Evolutionary conservation across 2,113 vertebrate species (phyloP), one percentile per base, ranked within the genome.

Genomic region (Python bivittatus): DNA sequence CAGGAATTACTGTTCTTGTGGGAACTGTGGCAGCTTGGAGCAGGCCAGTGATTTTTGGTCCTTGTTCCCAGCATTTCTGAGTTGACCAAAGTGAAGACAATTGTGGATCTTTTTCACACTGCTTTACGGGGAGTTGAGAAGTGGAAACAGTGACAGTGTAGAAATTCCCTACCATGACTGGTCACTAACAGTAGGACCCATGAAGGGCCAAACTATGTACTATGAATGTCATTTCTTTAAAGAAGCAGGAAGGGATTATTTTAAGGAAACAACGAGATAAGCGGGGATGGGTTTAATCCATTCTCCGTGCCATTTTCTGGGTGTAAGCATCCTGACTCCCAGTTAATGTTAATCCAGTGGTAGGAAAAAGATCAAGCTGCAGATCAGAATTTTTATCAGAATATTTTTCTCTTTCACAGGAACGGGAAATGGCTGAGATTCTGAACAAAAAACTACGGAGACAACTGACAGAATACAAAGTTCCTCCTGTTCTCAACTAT

Each of bases 401-500:
- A 25, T 7, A 13, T 12, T 13, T 79, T 86, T 91, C 95, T 27
- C 57, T 93, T 15, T 0, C 15, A 9, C 92, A 98, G 98, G 97
- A 98, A 93, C 84, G 95, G 83, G 95, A 92, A 52, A 96, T 97
- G 89, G 98, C 97, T 0, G 94, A 98, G 91, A 17, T 53, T 6
- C 0, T 95, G 88, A 98, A 98, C 89, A 88, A 25, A 94, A 95
- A 95, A 92, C 91, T 98, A 17, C 94, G 91, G 89, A 96, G 91
- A 61, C 97, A 97, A 92, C 94, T 98, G 88, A 92, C 96, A 0
- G 95, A 98, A 54, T 98, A 96, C 94, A 53, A 84, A 0, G 96
- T 93, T 0, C 98, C 98, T 0, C 92, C 93, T 0, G 97, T 98
- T 38, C 94, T 98, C 94, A 20, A 94, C 61, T 98, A 98, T 0